Conservation (phyloP, 2,888 invertebrate species). For the Ophraella communa region DNA sequence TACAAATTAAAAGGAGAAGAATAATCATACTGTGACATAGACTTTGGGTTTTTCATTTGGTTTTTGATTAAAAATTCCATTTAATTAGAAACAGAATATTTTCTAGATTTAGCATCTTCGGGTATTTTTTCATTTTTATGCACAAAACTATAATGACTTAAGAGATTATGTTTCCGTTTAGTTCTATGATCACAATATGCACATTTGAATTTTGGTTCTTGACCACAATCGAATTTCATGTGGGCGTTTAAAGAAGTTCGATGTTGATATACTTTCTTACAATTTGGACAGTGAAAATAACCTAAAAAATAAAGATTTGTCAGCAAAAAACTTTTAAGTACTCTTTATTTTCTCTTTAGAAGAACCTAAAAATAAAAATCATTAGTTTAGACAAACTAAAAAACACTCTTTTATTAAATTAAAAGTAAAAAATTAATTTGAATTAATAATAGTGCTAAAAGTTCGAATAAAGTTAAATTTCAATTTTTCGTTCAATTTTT, state of each 20-base stretch:
- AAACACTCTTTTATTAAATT: too few species aligned
- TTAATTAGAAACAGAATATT: not conserved
- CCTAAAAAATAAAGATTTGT: constrained; percentile 13
- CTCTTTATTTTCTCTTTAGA: too few species aligned
- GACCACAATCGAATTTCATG: constrained; percentile 68
- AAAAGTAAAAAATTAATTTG: too few species aligned
- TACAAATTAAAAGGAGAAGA: too few species aligned
- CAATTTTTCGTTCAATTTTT: too few species aligned
- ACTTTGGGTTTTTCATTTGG: too few species aligned
- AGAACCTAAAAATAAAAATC: too few species aligned
- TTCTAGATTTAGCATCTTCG: constrained; percentile 2
- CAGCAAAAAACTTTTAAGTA: not conserved
- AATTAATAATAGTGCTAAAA: too few species aligned
- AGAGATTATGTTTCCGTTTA: constrained; percentile 34
- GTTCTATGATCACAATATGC: constrained; percentile 31
- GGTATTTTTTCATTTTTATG: constrained; percentile 10
- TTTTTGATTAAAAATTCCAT: not conserved
- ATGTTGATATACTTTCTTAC: constrained; percentile 17
- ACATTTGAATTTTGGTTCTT: constrained; percentile 70
- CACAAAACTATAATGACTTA: constrained; percentile 22
- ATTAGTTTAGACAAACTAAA: too few species aligned
- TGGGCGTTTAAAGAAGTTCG: constrained; percentile 23
- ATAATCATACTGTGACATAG: too few species aligned
- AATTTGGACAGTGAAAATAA: constrained; percentile 9
- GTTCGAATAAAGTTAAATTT: too few species aligned